These are phyloP conservation scores for Dynastes maya DNA, from an alignment of 2,888 invertebrate genomes.

Conservation along the genomic window DNA sequence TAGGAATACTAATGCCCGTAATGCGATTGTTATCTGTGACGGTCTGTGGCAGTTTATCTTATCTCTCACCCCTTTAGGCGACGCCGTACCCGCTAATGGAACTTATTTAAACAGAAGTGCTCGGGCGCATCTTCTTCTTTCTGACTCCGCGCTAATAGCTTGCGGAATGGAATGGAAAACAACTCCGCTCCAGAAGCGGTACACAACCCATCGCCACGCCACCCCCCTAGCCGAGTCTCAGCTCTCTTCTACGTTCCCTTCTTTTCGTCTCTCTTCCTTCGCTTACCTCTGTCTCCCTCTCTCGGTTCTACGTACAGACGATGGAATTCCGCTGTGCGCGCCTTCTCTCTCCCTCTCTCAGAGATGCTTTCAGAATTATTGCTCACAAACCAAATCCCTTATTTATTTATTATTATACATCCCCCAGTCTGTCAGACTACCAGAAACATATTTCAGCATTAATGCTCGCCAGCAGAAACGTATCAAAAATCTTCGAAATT, in stretches of 20 bases:
- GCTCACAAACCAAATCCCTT: constrained; percentile 53
- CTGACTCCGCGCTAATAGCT: constrained; percentile 67
- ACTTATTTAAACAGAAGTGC: constrained; percentile 68
- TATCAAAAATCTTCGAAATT: constrained; percentile 49
- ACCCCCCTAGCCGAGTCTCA: constrained; percentile 27
- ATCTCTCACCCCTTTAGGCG: constrained; percentile 58
- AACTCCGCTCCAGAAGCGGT: constrained; percentile 55
- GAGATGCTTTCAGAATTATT: constrained; percentile 52
- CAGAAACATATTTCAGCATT: constrained; percentile 51
- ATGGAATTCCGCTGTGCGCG: constrained; percentile 34
- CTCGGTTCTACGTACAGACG: constrained; percentile 4
- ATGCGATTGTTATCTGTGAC: constrained; percentile 53
- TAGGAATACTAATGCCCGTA: constrained; percentile 51
- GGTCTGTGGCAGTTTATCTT: constrained; percentile 52
- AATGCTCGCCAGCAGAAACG: constrained; percentile 49
- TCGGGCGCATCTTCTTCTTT: constrained; percentile 65
- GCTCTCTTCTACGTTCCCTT: constrained; percentile 34
- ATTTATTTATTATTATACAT: constrained; percentile 53
- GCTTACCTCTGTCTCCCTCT: background rate
- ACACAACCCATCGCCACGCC: constrained; percentile 39
- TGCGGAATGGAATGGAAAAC: constrained; percentile 67
- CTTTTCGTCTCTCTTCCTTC: constrained; percentile 28
- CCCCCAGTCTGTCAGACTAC: constrained; percentile 49
- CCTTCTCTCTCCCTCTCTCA: constrained; percentile 27
- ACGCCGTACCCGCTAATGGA: constrained; percentile 65